Evolutionary conservation across 2,797 vertebrate species (phyloP).

Genomic region (Aeoliscus strigatus): DNA sequence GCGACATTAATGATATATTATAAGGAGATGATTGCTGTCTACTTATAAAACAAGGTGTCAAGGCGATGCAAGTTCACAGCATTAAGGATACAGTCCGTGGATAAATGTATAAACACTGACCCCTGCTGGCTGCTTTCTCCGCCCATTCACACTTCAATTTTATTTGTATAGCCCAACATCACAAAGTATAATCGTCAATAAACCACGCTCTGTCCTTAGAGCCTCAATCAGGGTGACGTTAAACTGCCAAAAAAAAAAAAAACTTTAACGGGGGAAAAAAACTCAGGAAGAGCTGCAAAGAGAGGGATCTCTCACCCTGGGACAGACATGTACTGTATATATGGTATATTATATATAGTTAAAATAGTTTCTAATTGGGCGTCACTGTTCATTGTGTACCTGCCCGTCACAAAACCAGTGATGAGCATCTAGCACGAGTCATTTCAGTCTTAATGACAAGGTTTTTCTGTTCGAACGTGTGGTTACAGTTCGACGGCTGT

Average conservation of each 20-base stretch:
- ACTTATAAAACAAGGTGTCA: constrained; percentile 34
- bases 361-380: too few relatives aligned
- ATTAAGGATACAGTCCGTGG: constrained; percentile 8
- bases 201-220: too few relatives aligned
- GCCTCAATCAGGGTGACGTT: too few relatives aligned
- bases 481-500: constrained; percentile 89
- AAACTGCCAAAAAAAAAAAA: too few relatives aligned
- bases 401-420: too few relatives aligned
- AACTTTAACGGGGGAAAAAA: too few relatives aligned
- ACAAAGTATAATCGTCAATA: not conserved
- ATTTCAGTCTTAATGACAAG: not conserved
- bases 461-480: constrained; percentile 7
- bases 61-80: constrained; percentile 28
- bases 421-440: too few relatives aligned
- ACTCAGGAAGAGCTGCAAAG: too few relatives aligned
- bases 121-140: constrained; percentile 63
- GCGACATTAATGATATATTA: constrained; percentile 1
- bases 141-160: not conserved
- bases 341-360: too few relatives aligned
- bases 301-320: too few relatives aligned
- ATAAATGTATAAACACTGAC: constrained; percentile 64
- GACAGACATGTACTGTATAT: too few relatives aligned
- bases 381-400: too few relatives aligned
- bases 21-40: constrained; percentile 4
- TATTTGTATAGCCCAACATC: not conserved